These are phyloP conservation scores for Boloria euphrosyne DNA, from an alignment of 2,888 invertebrate species.

Conservation along the genomic window DNA sequence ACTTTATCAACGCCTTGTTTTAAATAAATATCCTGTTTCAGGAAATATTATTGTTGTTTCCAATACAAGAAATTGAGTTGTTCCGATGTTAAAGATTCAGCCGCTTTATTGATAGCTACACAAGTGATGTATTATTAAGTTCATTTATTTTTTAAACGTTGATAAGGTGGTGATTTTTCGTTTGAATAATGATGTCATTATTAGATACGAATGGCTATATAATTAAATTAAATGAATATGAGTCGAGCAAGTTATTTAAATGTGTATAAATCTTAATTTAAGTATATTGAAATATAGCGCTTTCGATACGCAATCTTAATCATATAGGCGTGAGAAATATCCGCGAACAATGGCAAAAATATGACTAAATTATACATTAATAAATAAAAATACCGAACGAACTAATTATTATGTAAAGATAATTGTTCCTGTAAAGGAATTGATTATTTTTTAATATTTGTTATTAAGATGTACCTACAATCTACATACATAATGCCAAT, in stretches of 20 bases:
- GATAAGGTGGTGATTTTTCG: constrained; percentile 38
- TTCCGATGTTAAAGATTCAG: constrained; percentile 72
- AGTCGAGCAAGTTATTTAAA: constrained; percentile 33
- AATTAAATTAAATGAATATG: constrained; percentile 42
- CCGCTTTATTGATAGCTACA: constrained; percentile 79
- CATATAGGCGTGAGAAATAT: constrained; percentile 18
- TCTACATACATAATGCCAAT: constrained; percentile 19
- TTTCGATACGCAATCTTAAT: constrained; percentile 20
- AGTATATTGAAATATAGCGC: constrained; percentile 25
- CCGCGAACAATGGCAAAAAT: constrained; percentile 12
- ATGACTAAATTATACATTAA: constrained; percentile 16
- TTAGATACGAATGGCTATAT: constrained; percentile 39
- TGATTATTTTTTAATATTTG: constrained; percentile 10
- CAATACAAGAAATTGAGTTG: constrained; percentile 82
- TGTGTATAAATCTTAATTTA: constrained; percentile 26
- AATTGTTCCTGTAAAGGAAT: background rate
- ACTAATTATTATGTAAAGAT: constrained; percentile 6
- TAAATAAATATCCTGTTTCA: constrained; percentile 83
- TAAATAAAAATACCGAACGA: background rate
- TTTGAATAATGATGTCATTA: constrained; percentile 40
- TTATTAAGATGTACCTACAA: constrained; percentile 15
- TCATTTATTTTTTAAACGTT: constrained; percentile 61
- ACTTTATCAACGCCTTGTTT: constrained; percentile 83
- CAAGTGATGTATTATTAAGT: constrained; percentile 72
- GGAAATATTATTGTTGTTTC: constrained; percentile 82